These are phyloP conservation scores for Anadara kagoshimensis DNA, from an alignment of 1,140 invertebrate genomes.

Conservation along the genomic window DNA sequence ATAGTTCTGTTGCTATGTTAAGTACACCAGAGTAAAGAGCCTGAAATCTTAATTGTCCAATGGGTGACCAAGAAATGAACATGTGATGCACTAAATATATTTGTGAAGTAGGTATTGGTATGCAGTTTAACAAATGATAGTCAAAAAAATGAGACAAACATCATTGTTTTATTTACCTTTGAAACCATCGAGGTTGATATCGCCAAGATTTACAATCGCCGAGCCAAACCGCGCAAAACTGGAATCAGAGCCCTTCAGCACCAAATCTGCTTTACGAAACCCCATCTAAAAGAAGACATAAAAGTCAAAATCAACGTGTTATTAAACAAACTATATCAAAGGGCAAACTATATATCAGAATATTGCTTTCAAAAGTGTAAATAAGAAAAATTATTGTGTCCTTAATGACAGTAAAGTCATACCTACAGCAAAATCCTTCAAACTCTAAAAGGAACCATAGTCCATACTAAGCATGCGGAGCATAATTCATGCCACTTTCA, in stretches of 20 bases:
- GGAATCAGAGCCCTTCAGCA: conserved; percentile 80
- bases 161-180: conserved; percentile 72
- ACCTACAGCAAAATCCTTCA: too few species aligned
- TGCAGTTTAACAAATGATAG: neutral
- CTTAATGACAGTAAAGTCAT: too few species aligned
- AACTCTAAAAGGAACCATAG: too few species aligned
- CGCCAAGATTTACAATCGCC: conserved; percentile 88
- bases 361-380: too few species aligned
- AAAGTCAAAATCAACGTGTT: too few species aligned
- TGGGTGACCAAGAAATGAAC: neutral
- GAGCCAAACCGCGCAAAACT: conserved; percentile 92
- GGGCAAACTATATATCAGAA: too few species aligned
- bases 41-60: neutral
- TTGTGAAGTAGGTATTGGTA: neutral
- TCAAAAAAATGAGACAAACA: neutral
- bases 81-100: neutral
- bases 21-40: neutral
- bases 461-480: too few species aligned
- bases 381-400: too few species aligned
- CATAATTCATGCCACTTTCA: too few species aligned
- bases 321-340: too few species aligned
- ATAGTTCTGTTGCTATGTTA: neutral
- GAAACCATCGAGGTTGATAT: conserved; percentile 91
- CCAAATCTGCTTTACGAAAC: conserved; percentile 14
- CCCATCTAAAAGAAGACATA: conserved; percentile 9